These are phyloP conservation scores for Tigriopus japonicus DNA, from an alignment of 1,140 invertebrate genomes.

Conservation along the genomic window DNA sequence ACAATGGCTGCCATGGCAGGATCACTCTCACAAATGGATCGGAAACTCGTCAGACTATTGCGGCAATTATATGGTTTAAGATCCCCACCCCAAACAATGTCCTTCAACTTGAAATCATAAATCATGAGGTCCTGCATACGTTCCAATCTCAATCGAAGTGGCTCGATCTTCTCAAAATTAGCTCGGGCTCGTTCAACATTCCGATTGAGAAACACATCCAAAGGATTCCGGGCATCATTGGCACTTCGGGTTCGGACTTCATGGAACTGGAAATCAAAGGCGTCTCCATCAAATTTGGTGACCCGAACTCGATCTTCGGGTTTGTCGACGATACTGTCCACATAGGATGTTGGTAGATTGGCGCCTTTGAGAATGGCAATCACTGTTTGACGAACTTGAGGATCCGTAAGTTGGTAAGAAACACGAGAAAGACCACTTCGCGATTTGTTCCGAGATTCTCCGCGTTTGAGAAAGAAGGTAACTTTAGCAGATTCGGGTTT, in stretches of 20 bases:
- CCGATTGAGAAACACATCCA: slow-evolving; percentile 36
- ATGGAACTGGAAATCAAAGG: neutral
- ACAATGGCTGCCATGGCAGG: slow-evolving; percentile 19
- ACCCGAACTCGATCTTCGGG: neutral
- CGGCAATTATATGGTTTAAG: slow-evolving; percentile 70
- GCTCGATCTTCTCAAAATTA: slow-evolving; percentile 35
- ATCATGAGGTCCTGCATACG: slow-evolving; percentile 37
- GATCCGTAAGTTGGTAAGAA: slow-evolving; percentile 32
- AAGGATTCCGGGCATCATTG: slow-evolving; percentile 22
- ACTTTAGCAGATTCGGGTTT: neutral
- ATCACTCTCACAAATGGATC: slow-evolving; percentile 19
- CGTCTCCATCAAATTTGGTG: neutral
- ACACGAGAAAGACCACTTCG: neutral
- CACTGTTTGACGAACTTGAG: slow-evolving; percentile 49
- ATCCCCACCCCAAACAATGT: slow-evolving; percentile 54
- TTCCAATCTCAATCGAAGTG: slow-evolving; percentile 41
- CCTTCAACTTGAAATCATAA: slow-evolving; percentile 33
- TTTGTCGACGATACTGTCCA: slow-evolving; percentile 33
- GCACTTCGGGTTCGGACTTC: neutral
- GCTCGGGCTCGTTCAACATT: slow-evolving; percentile 38
- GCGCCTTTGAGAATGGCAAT: slow-evolving; percentile 53
- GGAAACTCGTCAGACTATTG: slow-evolving; percentile 39
- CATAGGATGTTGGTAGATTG: slow-evolving; percentile 57
- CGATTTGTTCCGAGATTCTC: neutral
- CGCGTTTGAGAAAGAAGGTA: neutral